Evolutionary conservation across 2,797 vertebrate genomes (phyloP).

Genomic region (Acestrorhynchus altus): DNA sequence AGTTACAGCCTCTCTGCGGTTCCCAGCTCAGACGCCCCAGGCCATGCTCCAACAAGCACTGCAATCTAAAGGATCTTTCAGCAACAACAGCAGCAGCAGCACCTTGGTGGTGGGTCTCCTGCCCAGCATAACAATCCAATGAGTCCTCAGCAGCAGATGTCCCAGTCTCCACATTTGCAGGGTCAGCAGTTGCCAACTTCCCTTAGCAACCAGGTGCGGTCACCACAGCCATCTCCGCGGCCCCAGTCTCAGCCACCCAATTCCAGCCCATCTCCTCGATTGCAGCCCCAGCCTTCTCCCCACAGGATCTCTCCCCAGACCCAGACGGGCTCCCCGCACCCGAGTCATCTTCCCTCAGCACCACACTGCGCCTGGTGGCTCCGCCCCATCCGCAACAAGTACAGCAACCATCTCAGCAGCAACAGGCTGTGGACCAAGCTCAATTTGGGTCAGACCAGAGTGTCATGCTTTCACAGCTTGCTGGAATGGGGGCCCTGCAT

Average conservation of each 20-base stretch:
- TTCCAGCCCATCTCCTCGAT: conserved; percentile 96
- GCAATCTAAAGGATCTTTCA: conserved; percentile 88
- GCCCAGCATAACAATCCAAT: conserved; percentile 92
- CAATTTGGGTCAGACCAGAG: conserved; percentile 94
- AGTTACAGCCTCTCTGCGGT: conserved; percentile 72
- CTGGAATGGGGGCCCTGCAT: conserved; percentile 91
- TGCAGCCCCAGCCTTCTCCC: conserved; percentile 92
- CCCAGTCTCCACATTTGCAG: conserved; percentile 91
- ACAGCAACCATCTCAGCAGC: conserved; percentile 71
- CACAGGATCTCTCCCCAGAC: conserved; percentile 90
- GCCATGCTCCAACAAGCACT: conserved; percentile 88
- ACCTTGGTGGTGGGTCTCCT: conserved; percentile 86
- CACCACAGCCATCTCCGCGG: conserved; percentile 93
- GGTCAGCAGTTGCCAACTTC: conserved; percentile 88
- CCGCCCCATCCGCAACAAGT: conserved; percentile 81
- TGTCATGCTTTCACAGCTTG: conserved; percentile 95
- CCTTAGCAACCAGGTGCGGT: conserved; percentile 95
- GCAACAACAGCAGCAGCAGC: conserved; percentile 86
- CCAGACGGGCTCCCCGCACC: conserved; percentile 90
- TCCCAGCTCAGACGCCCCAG: conserved; percentile 74
- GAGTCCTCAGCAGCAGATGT: conserved; percentile 87
- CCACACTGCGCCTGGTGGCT: conserved; percentile 84
- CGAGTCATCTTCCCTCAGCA: conserved; percentile 83
- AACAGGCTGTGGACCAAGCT: conserved; percentile 86
- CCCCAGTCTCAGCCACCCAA: conserved; percentile 93